Percentiles rank a stretch among this genome's conserved stretches.
Evolutionary conservation across 2,888 invertebrate species (phyloP).

Genomic region (Temnothorax unifasciatus): DNA sequence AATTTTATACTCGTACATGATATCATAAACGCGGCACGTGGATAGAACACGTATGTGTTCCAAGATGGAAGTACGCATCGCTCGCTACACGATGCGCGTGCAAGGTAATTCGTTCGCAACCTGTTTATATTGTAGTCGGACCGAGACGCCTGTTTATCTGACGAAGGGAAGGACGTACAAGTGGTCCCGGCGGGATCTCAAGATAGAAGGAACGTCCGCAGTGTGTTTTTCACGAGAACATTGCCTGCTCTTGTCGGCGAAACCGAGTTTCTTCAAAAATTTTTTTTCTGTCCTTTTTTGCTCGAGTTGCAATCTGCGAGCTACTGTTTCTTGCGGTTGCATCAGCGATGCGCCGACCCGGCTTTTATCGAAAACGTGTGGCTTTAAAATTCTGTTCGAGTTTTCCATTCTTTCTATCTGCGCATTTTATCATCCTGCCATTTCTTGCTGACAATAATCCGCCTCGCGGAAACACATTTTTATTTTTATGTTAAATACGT

Average conservation of each 20-base stretch:
- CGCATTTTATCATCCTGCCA: slow-evolving; percentile 23
- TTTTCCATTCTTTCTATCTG: slow-evolving; percentile 32
- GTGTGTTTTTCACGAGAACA: slow-evolving; percentile 66
- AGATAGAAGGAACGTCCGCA: slow-evolving; percentile 58
- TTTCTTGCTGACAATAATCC: neutral
- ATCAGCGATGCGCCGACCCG: neutral
- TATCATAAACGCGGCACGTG: neutral
- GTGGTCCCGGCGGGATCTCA: slow-evolving; percentile 71
- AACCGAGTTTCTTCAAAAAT: slow-evolving; percentile 67
- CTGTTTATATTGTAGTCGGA: slow-evolving; percentile 69
- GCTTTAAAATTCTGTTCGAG: slow-evolving; percentile 28
- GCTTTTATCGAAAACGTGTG: slow-evolving; percentile 31
- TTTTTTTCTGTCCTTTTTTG: slow-evolving; percentile 50
- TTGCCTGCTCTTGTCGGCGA: slow-evolving; percentile 53
- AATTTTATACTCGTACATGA: slow-evolving; percentile 1
- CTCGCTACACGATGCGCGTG: slow-evolving; percentile 42
- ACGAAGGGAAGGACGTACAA: slow-evolving; percentile 72
- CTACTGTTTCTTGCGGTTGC: slow-evolving; percentile 39
- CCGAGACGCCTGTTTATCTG: slow-evolving; percentile 78
- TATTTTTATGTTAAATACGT: slow-evolving; percentile 18
- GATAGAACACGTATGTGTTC: neutral
- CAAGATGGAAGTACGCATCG: slow-evolving; percentile 44
- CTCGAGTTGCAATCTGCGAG: slow-evolving; percentile 59
- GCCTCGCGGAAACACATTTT: neutral
- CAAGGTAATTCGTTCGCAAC: slow-evolving; percentile 65